phyloP scores from a whole-genome alignment of 2,797 vertebrate genomes.

The Gadopsis marmoratus region DNA sequence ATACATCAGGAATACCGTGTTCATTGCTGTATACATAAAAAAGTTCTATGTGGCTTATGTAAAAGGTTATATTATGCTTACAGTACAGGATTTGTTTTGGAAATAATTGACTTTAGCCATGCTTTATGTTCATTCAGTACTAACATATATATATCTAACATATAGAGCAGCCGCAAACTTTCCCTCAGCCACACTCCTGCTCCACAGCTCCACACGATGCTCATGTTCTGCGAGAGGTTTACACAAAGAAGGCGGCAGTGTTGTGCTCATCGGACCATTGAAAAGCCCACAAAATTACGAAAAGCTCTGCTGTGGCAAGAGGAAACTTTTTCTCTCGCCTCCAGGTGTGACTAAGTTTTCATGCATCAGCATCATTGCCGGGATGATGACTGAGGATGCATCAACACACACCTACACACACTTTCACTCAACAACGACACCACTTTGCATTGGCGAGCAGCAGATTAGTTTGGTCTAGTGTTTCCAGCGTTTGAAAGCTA shows the following conservation, averaged over 20 bases:
- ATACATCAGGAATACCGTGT: background rate
- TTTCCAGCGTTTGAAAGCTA: background rate
- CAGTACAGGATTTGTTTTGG: background rate
- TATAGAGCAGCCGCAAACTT: conserved; percentile 35
- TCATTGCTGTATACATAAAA: background rate
- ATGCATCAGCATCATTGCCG: conserved; percentile 41
- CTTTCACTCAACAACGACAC: conserved; percentile 3
- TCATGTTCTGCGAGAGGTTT: background rate
- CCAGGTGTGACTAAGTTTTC: conserved; percentile 35
- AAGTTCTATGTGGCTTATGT: background rate
- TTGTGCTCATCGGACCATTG: background rate
- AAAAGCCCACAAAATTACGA: conserved; percentile 36
- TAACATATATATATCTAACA: background rate
- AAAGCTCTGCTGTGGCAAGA: conserved; percentile 32
- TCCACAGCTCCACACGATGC: background rate
- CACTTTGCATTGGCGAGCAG: background rate
- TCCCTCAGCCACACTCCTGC: conserved; percentile 14
- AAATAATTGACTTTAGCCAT: background rate
- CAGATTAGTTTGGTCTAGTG: background rate
- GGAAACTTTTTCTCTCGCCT: conserved; percentile 54
- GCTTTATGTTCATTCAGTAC: background rate
- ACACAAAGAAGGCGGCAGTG: background rate
- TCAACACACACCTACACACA: conserved; percentile 61
- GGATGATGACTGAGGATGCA: conserved; percentile 36
- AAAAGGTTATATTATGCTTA: background rate